Evolutionary conservation across 2,797 vertebrate species (phyloP).

Genomic region (Catamblyrhynchus diadema): DNA sequence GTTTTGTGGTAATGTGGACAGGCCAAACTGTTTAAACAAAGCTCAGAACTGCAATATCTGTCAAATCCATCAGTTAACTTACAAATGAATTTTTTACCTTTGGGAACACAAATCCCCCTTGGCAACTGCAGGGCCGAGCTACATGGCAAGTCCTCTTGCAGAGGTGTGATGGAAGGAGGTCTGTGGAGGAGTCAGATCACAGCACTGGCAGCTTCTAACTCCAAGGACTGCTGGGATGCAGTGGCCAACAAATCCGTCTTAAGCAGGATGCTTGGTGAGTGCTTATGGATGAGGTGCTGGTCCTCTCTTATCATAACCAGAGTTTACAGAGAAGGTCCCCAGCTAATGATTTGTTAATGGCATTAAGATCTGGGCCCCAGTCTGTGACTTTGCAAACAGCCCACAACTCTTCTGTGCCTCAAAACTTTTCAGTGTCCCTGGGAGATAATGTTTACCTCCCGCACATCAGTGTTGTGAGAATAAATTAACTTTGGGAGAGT

Average conservation of each 20-base stretch:
- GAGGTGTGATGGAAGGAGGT: background rate
- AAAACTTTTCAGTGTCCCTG: slow-evolving; percentile 25
- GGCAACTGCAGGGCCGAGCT: background rate
- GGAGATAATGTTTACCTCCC: slow-evolving; percentile 60
- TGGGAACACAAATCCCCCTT: background rate
- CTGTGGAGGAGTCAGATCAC: background rate
- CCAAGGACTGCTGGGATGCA: background rate
- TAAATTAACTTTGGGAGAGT: slow-evolving; percentile 58
- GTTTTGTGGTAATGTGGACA: background rate
- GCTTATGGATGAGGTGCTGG: background rate
- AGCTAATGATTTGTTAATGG: slow-evolving; percentile 17
- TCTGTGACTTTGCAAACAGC: background rate
- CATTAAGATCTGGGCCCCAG: background rate
- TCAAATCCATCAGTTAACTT: background rate
- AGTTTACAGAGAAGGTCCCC: accelerated
- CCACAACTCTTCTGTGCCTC: background rate
- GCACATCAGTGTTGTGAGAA: slow-evolving; percentile 52
- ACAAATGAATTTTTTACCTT: background rate
- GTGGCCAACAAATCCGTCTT: background rate
- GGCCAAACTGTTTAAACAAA: background rate
- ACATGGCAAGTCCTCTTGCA: background rate
- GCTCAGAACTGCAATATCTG: background rate
- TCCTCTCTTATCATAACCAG: background rate
- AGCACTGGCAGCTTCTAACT: background rate
- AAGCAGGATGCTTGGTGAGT: background rate